Evolutionary conservation across 2,797 vertebrate species (phyloP).

Genomic region (Hydrophis major): DNA sequence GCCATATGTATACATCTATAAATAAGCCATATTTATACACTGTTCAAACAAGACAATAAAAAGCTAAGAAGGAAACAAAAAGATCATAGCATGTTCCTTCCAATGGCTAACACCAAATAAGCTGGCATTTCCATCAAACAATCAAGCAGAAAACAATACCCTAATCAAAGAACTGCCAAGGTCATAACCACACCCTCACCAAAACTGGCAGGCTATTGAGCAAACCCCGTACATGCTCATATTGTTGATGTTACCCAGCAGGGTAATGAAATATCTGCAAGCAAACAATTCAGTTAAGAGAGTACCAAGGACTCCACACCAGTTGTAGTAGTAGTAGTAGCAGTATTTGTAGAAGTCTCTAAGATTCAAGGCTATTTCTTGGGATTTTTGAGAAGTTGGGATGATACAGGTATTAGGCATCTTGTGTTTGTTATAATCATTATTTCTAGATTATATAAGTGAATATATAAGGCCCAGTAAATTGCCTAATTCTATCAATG

Average conservation of each 20-base stretch:
- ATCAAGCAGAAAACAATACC: background rate
- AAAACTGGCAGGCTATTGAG: background rate
- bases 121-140: background rate
- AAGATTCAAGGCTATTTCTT: background rate
- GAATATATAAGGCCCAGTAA: conserved; percentile 24
- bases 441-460: conserved; percentile 32
- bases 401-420: background rate
- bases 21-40: background rate
- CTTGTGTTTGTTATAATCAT: conserved; percentile 43
- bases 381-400: background rate
- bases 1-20: background rate
- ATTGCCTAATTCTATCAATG: background rate
- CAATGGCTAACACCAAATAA: background rate
- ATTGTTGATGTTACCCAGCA: background rate
- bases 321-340: background rate
- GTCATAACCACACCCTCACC: background rate
- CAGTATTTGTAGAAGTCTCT: background rate
- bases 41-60: background rate
- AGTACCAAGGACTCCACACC: background rate
- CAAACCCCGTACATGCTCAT: background rate
- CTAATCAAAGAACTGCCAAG: background rate
- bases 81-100: background rate
- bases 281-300: background rate
- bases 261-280: background rate
- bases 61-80: background rate